Percentiles rank a stretch among this genome's conserved stretches.
phyloP scores from a whole-genome alignment of 2,113 vertebrate genomes.

The Platysternon megacephalum region DNA sequence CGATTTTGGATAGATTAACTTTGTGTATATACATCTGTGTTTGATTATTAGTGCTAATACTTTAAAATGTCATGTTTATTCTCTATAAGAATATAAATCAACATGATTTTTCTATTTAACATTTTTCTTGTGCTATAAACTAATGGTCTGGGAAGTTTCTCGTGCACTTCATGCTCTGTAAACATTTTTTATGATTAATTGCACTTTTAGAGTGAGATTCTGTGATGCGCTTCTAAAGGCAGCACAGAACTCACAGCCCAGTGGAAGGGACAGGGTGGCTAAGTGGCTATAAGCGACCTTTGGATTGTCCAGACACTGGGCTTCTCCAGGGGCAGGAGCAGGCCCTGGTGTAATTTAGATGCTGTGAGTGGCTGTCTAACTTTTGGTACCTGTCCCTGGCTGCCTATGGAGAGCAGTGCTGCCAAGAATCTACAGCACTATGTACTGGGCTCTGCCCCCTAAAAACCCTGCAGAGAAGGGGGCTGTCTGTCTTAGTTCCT shows the following conservation, averaged over 20 bases:
- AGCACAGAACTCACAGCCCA: not conserved
- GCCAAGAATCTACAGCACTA: not conserved
- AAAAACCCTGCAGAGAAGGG: not conserved
- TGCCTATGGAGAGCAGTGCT: not conserved
- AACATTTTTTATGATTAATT: not conserved
- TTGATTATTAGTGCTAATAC: not conserved
- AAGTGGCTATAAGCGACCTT: not conserved
- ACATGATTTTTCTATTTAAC: not conserved
- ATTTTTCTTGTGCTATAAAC: not conserved
- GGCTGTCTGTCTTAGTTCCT: not conserved
- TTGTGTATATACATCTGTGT: fast-evolving
- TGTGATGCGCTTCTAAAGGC: not conserved
- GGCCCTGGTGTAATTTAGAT: not conserved
- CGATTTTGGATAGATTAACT: not conserved
- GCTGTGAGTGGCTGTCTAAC: not conserved
- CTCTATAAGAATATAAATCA: not conserved
- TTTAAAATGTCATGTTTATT: not conserved
- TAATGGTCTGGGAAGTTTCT: not conserved
- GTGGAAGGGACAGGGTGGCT: not conserved
- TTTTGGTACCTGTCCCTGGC: not conserved
- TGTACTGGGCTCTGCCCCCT: fast-evolving
- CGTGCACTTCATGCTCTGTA: not conserved
- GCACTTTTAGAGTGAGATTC: not conserved
- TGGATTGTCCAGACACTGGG: not conserved
- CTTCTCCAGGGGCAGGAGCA: not conserved